These are phyloP conservation scores for Upupa epops DNA, from an alignment of 2,113 vertebrate species.

Conservation along the genomic window DNA sequence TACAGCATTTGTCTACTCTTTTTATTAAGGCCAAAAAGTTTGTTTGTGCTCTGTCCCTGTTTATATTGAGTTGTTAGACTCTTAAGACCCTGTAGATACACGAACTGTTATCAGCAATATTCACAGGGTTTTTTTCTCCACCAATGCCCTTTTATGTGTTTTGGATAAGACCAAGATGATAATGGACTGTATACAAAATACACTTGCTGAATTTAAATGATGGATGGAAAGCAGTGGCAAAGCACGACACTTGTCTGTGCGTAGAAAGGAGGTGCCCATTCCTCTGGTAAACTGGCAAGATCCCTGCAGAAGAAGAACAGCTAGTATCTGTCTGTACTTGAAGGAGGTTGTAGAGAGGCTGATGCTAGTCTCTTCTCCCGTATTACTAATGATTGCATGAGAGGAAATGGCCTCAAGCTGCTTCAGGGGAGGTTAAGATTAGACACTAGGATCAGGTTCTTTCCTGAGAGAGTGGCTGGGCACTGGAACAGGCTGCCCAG, in stretches of 20 bases:
- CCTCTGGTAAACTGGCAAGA: not conserved
- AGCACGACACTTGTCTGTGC: not conserved
- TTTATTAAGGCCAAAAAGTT: constrained; percentile 30
- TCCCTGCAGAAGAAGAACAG: not conserved
- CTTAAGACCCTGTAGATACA: not conserved
- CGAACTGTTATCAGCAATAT: constrained; percentile 5
- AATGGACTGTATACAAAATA: not conserved
- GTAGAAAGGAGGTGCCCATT: not conserved
- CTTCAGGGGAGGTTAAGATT: too few relatives aligned
- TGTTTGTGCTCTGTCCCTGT: not conserved
- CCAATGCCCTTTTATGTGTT: not conserved
- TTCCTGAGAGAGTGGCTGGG: too few relatives aligned
- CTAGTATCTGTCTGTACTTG: not conserved
- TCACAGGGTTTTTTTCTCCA: not conserved
- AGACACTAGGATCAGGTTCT: too few relatives aligned
- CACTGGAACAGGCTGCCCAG: too few relatives aligned
- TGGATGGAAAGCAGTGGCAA: not conserved
- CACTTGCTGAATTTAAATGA: not conserved
- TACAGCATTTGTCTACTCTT: constrained; percentile 14
- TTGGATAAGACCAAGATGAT: not conserved
- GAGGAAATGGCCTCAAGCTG: too few relatives aligned
- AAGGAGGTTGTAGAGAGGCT: too few relatives aligned
- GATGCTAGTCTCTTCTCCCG: too few relatives aligned
- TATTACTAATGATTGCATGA: too few relatives aligned
- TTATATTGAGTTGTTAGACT: not conserved